Percentiles rank a stretch among this genome's conserved stretches.
These are phyloP conservation scores for Myathropa florea DNA, from an alignment of 2,888 invertebrate genomes.

Conservation along the genomic window DNA sequence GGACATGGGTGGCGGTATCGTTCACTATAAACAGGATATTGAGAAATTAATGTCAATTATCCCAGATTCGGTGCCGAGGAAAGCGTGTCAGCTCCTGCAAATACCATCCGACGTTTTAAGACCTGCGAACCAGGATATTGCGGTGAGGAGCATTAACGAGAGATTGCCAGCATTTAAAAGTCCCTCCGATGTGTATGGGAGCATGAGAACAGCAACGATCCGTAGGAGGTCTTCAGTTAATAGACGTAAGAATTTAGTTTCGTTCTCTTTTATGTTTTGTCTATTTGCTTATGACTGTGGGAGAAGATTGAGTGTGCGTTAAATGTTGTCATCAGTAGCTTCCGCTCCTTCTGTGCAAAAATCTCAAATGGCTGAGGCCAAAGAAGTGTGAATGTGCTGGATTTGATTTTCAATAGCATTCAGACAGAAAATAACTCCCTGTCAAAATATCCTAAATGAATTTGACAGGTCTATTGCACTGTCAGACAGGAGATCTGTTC, in stretches of 20 bases:
- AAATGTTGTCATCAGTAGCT: background rate
- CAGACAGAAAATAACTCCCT: background rate
- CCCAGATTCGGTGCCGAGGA: constrained; percentile 76
- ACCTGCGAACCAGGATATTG: constrained; percentile 28
- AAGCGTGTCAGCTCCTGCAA: constrained; percentile 78
- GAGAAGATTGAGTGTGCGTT: background rate
- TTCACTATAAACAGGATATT: constrained; percentile 72
- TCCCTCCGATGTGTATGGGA: constrained; percentile 20
- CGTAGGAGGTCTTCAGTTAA: constrained; percentile 56
- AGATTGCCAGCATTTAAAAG: constrained; percentile 40
- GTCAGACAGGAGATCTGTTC: background rate
- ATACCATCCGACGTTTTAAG: constrained; percentile 70
- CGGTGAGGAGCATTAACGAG: constrained; percentile 18
- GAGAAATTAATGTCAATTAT: constrained; percentile 76
- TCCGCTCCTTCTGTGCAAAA: too few species aligned
- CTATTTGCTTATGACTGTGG: background rate
- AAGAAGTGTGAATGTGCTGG: too few species aligned
- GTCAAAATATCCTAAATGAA: background rate
- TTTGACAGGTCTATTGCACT: background rate
- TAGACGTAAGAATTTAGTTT: constrained; percentile 47
- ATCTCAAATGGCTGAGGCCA: too few species aligned
- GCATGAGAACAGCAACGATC: constrained; percentile 58
- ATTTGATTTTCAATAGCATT: too few species aligned
- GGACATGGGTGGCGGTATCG: constrained; percentile 22
- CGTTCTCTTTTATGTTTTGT: background rate